Conservation (phyloP, 2,113 vertebrate genomes). For the Heterocephalus glaber region DNA sequence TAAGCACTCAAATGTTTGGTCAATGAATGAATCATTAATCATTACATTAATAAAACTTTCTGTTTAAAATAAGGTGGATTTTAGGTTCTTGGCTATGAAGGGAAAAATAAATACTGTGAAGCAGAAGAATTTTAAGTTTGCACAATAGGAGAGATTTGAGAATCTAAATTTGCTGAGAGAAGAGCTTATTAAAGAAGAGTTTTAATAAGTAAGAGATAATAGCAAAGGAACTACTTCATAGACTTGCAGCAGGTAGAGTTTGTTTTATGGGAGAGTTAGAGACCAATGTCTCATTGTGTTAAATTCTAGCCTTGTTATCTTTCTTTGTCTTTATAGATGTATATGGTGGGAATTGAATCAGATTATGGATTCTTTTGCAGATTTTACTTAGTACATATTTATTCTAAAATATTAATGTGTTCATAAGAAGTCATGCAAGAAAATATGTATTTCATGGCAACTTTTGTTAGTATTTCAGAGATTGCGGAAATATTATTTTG, state of each 20-base stretch:
- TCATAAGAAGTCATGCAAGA: background rate
- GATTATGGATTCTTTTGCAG: background rate
- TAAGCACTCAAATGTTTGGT: background rate
- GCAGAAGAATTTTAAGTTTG: background rate
- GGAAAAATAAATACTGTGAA: background rate
- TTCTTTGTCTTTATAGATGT: background rate
- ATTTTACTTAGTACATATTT: constrained; percentile 45
- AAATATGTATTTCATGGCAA: background rate
- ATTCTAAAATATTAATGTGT: constrained; percentile 14
- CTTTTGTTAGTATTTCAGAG: background rate
- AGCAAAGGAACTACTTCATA: background rate
- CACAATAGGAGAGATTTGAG: background rate
- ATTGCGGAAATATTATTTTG: constrained; percentile 3
- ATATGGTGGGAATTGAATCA: background rate
- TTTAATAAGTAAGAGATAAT: background rate
- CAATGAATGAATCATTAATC: background rate
- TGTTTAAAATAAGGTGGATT: background rate
- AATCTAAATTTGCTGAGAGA: background rate
- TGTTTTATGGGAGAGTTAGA: background rate
- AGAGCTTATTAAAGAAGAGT: background rate
- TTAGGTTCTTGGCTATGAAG: background rate
- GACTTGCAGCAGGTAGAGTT: background rate
- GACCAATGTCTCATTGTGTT: background rate
- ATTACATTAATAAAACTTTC: background rate
- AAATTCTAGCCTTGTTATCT: background rate